Evolutionary conservation across 2,113 vertebrate genomes (phyloP), one percentile per base, ranked within the genome.

Genomic region (Cephalopholis sonnerati): DNA sequence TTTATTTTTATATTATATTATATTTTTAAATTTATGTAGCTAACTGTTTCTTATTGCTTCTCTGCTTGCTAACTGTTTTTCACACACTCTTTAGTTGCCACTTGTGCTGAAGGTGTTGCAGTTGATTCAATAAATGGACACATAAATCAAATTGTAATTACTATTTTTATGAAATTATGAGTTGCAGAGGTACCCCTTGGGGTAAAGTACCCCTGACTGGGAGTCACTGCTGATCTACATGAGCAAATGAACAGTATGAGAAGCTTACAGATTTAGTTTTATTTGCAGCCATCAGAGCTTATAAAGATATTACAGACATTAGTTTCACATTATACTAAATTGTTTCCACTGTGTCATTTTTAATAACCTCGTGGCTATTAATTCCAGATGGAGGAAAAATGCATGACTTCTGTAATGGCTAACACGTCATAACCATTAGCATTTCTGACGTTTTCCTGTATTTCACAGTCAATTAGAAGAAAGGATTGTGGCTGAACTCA

Each of bases 381-480:
- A 73, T 73, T 73, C 24, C 71, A 63, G 41, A 65, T 16, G 44
- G 69, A 71, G 63, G 6, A 68, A 67, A 50, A 74, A 65, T 57
- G 41, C 50, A 12, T 27, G 69, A 55, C 74, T 73, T 82, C 65
- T 74, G 63, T 75, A 62, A 87, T 54, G 70, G 73, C 68, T 9
- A 6, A 44, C 44, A 24, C 18, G 18, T 32, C 54, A 75, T 63
- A 44, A 20, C 15, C 61, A 87, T 91, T 77, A 82, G 64, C 85
- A 77, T 81, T 74, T 91, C 36, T 77, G 59, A 87, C 27, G 9
- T 82, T 81, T 73, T 68, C 74, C 65, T 73, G 51, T 77, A 55
- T 84, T 89, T 89, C 70, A 80, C 77, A 84, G 74, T 61, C 63
- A 62, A 74, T 87, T 82, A 77, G 74, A 63, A 80, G 70, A 83